Percentiles rank a stretch among this genome's conserved stretches.
Conservation (phyloP, 2,888 invertebrate species). For the Drosophila phalerata region DNA sequence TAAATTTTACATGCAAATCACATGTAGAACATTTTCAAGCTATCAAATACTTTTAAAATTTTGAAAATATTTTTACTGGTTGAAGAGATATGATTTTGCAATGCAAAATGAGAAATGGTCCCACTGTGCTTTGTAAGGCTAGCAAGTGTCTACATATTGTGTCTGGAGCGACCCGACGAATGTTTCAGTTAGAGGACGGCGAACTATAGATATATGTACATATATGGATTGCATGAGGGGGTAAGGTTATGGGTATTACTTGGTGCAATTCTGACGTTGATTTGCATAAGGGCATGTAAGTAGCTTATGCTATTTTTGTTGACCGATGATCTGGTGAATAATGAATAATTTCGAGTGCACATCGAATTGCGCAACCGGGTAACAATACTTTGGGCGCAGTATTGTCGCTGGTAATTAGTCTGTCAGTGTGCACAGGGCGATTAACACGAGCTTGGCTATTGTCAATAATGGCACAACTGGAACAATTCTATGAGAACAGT, state of each 20-base stretch:
- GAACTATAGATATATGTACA: background rate
- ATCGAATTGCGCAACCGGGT: constrained; percentile 4
- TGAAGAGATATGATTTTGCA: too few relatives aligned
- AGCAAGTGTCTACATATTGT: background rate
- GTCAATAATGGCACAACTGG: constrained; percentile 7
- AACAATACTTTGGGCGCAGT: constrained; percentile 13
- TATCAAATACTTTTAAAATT: too few relatives aligned
- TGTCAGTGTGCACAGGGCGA: constrained; percentile 3
- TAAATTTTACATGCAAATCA: too few relatives aligned
- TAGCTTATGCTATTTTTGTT: constrained; percentile 40
- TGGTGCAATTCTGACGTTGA: background rate
- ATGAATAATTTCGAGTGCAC: constrained; percentile 36
- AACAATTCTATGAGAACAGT: constrained; percentile 88
- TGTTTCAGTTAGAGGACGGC: background rate
- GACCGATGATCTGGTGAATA: constrained; percentile 25
- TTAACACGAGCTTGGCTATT: constrained; percentile 17
- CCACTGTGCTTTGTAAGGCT: too few relatives aligned
- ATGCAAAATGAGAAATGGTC: too few relatives aligned
- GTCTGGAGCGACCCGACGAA: background rate
- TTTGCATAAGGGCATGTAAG: constrained; percentile 37
- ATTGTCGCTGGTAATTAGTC: constrained; percentile 18
- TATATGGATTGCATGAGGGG: background rate
- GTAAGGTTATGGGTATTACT: background rate
- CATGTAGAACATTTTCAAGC: too few relatives aligned
- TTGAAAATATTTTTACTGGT: too few relatives aligned